Conservation (phyloP, 2,888 invertebrate species). For the Heliconius ismenius region DNA sequence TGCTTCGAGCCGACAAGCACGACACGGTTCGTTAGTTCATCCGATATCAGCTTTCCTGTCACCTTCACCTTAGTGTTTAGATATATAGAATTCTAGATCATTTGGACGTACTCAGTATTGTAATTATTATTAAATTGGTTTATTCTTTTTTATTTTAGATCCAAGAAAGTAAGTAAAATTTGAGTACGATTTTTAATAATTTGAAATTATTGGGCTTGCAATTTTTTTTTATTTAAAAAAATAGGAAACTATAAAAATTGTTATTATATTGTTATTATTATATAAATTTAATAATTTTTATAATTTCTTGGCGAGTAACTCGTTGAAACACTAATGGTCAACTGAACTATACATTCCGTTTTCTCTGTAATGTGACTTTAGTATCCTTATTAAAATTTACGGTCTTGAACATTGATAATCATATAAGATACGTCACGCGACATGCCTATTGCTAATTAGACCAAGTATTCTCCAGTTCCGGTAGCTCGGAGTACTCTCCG, state of each 20-base stretch:
- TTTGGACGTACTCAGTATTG: neutral
- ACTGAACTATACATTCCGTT: neutral
- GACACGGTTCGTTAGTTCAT: conserved; percentile 44
- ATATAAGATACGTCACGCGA: conserved; percentile 5
- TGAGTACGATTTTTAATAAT: no score
- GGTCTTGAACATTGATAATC: conserved; percentile 5
- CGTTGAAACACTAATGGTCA: neutral
- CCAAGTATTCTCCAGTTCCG: neutral
- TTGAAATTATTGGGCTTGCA: no score
- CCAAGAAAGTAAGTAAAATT: no score
- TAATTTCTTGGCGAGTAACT: neutral
- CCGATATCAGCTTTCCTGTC: conserved; percentile 43
- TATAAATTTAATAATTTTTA: neutral
- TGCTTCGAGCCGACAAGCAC: conserved; percentile 57
- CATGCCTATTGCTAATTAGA: neutral
- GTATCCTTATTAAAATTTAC: conserved; percentile 3
- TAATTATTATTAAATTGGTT: neutral
- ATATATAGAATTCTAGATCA: neutral
- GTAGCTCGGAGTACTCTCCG: neutral
- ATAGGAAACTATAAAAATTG: no score
- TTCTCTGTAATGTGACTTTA: neutral
- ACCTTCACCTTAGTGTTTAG: conserved; percentile 32
- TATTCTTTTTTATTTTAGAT: neutral
- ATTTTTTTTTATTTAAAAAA: no score
- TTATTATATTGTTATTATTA: no score